phyloP scores from a whole-genome alignment of 2,797 vertebrate genomes.

The Spinus olivaceus region DNA sequence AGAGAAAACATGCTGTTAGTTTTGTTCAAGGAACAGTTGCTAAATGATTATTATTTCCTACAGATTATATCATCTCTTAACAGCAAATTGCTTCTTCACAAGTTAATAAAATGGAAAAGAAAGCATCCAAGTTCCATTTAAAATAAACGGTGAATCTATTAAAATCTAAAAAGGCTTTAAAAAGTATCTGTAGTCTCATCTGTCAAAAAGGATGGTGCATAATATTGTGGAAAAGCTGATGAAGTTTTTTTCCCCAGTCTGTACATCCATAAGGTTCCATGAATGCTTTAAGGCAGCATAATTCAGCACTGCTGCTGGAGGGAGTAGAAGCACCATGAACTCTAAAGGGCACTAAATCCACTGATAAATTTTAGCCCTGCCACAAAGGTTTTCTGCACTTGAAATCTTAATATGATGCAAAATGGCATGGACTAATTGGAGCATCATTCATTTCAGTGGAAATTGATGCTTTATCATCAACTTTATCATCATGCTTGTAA shows the following conservation, averaged over 20 bases:
- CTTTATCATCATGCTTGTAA: not conserved
- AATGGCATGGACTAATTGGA: not conserved
- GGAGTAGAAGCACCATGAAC: not conserved
- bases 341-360: not conserved
- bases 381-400: not conserved
- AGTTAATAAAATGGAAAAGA: conserved; percentile 19
- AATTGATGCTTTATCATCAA: not conserved
- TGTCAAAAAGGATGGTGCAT: not conserved
- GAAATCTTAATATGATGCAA: not conserved
- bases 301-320: not conserved
- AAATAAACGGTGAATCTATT: not conserved
- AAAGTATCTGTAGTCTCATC: not conserved
- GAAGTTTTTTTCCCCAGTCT: not conserved
- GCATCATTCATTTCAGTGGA: not conserved
- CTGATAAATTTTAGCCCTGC: not conserved
- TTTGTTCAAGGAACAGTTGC: conserved; percentile 3
- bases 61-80: not conserved
- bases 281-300: not conserved
- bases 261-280: not conserved
- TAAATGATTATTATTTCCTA: conserved; percentile 12
- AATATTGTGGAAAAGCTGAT: not conserved
- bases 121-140: not conserved
- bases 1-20: not conserved
- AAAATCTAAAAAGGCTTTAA: not conserved
- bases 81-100: not conserved